Percentiles rank a stretch among this genome's conserved stretches.
Conservation (phyloP, 2,888 invertebrate genomes). For the Malthinus flaveolus region DNA sequence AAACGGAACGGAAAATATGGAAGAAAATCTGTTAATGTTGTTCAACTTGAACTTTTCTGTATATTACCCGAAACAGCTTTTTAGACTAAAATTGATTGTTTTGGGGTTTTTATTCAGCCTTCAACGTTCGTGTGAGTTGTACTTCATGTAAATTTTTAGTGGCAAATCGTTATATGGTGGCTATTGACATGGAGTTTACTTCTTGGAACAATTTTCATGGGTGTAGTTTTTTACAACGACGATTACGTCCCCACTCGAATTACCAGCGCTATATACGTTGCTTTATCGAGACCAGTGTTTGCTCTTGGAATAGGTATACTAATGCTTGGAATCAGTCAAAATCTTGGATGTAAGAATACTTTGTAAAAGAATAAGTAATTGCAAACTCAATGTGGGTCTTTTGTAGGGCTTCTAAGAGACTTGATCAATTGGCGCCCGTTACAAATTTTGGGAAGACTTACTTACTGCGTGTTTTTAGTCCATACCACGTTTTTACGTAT, state of each 20-base stretch:
- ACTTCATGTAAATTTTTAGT: neutral
- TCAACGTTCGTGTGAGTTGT: too few species aligned
- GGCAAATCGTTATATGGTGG: slow-evolving; percentile 13
- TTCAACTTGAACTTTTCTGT: too few species aligned
- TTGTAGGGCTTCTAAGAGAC: slow-evolving; percentile 16
- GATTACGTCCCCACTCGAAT: slow-evolving; percentile 47
- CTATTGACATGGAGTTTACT: slow-evolving; percentile 11
- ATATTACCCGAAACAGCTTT: too few species aligned
- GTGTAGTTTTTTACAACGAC: slow-evolving; percentile 43
- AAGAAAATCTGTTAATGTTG: too few species aligned
- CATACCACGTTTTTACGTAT: slow-evolving; percentile 38
- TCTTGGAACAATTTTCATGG: slow-evolving; percentile 16
- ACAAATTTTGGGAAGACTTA: slow-evolving; percentile 41
- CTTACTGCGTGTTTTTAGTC: slow-evolving; percentile 43
- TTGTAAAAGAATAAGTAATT: neutral
- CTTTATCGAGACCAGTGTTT: slow-evolving; percentile 51
- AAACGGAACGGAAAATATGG: too few species aligned
- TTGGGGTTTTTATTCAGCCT: too few species aligned
- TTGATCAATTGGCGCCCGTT: slow-evolving; percentile 29
- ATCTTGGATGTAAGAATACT: slow-evolving; percentile 46
- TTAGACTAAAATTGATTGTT: too few species aligned
- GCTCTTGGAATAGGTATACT: slow-evolving; percentile 45
- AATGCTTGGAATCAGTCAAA: slow-evolving; percentile 43
- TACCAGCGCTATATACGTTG: slow-evolving; percentile 53
- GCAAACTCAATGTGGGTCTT: neutral